These are phyloP conservation scores for Lipophrys pholis DNA, from an alignment of 2,113 vertebrate species.

Conservation along the genomic window DNA sequence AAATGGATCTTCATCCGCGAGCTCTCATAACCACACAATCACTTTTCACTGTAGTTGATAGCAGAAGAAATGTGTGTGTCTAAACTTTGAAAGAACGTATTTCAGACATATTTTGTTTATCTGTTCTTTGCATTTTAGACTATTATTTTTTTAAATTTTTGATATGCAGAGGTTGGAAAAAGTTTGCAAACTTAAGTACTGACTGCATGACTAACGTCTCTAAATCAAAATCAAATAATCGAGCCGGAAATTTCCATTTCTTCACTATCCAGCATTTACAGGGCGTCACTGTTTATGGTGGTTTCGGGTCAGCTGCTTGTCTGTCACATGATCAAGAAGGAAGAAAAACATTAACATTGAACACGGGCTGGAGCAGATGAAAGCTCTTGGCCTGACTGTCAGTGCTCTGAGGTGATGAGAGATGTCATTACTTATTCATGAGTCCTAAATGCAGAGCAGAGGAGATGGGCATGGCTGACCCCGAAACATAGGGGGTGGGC, in stretches of 20 bases:
- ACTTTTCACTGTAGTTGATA: no score
- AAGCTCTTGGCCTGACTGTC: slow-evolving; percentile 81
- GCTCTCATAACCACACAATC: no score
- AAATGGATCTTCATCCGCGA: no score
- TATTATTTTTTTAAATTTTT: no score
- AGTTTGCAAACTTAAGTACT: slow-evolving; percentile 33
- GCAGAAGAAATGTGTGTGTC: no score
- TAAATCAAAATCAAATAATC: slow-evolving; percentile 65
- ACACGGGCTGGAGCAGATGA: slow-evolving; percentile 80
- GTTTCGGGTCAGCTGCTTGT: slow-evolving; percentile 83
- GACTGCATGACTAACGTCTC: slow-evolving; percentile 27
- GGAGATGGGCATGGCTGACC: slow-evolving; percentile 79
- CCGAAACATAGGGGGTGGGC: slow-evolving; percentile 66
- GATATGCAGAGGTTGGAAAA: background rate
- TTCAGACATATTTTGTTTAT: no score
- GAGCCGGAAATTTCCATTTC: slow-evolving; percentile 58
- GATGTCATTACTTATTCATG: slow-evolving; percentile 83
- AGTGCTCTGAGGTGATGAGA: slow-evolving; percentile 76
- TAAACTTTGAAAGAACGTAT: no score
- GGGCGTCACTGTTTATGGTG: slow-evolving; percentile 68
- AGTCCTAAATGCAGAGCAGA: slow-evolving; percentile 79
- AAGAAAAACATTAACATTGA: slow-evolving; percentile 82
- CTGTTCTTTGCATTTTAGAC: background rate
- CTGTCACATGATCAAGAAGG: slow-evolving; percentile 81
- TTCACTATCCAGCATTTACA: slow-evolving; percentile 60